Evolutionary conservation across 2,888 invertebrate genomes (phyloP), one percentile per base, ranked within the genome.

Genomic region (Phengaris arion): DNA sequence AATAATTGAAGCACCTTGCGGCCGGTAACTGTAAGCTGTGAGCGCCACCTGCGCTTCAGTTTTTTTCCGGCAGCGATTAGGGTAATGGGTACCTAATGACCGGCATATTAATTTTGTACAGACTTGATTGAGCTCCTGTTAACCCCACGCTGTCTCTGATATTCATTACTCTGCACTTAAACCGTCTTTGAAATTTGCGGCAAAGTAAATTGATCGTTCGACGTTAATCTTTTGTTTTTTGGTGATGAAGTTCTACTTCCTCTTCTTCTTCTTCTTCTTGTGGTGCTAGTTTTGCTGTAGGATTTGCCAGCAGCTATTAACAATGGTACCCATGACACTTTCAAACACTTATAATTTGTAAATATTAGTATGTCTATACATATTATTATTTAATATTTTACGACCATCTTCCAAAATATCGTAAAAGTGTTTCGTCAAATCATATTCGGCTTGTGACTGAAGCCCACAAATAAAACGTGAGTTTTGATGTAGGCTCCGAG

Each of bases 381-480:
- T 15, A 9, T 22, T 64, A 64, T 9, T 22, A 35, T 9, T 35
- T 64, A 52, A 9, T 51, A 70, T 1, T 22, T 22, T 2, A 35
- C 3, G 52, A 70, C 5, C 52, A 15, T 52, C 22, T 52, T 52
- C 13, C 70, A 22, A 70, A 52, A 10, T 22, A 70, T 48, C 51
- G 48, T 22, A 10, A 79, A 81, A 78, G 78, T 77, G 81, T 80
- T 22, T 81, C 79, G 79, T 80, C 81, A 80, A 76, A 75, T 46
- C 74, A 76, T 76, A 78, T 77, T 79, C 79, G 77, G 78, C 69
- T 75, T 75, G 77, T 79, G 76, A 79, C 77, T 77, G 77, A 74
- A 76, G 77, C 73, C 75, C 75, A 79, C 78, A 78, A 80, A 81
- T 79, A 75, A 79, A 77, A 77, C 81, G 82, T 82, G 81, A 82